Percentiles rank a stretch among this genome's conserved stretches.
These are phyloP conservation scores for Sebastiscus tertius DNA, from an alignment of 2,797 vertebrate species.

Conservation along the genomic window DNA sequence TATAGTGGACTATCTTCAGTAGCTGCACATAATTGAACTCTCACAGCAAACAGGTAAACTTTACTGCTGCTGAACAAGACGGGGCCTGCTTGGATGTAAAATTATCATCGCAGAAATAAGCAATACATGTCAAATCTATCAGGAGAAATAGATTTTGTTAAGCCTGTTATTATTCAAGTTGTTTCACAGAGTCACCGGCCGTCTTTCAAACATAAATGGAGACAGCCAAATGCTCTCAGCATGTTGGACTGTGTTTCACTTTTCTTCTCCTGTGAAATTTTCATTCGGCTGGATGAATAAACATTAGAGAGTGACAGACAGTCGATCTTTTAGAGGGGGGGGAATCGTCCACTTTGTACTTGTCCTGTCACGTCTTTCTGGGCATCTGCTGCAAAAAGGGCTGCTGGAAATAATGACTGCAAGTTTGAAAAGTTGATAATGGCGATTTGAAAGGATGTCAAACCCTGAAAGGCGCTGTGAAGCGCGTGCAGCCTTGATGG, in stretches of 20 bases:
- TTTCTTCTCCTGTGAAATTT: constrained; percentile 32
- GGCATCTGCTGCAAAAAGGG: constrained; percentile 28
- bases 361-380: constrained; percentile 62
- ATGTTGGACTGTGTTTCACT: constrained; percentile 15
- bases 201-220: not conserved
- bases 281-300: constrained; percentile 56
- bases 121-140: not conserved
- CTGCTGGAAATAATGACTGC: constrained; percentile 72
- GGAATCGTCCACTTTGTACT: constrained; percentile 37
- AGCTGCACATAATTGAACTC: not conserved
- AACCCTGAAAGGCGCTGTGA: constrained; percentile 56
- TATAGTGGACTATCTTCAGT: not conserved
- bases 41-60: constrained; percentile 2
- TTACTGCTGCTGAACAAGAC: not conserved
- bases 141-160: not conserved
- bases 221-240: constrained; percentile 1
- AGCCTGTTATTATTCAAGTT: not conserved
- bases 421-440: constrained; percentile 75
- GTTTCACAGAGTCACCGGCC: constrained; percentile 11
- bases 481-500: constrained; percentile 56
- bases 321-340: constrained; percentile 12
- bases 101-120: constrained; percentile 9
- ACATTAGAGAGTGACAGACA: constrained; percentile 54
- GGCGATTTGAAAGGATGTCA: constrained; percentile 69
- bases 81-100: not conserved